Percentiles rank a stretch among this genome's conserved stretches.
phyloP scores from a whole-genome alignment of 2,888 invertebrate genomes.

The Tetranychus truncatus region DNA sequence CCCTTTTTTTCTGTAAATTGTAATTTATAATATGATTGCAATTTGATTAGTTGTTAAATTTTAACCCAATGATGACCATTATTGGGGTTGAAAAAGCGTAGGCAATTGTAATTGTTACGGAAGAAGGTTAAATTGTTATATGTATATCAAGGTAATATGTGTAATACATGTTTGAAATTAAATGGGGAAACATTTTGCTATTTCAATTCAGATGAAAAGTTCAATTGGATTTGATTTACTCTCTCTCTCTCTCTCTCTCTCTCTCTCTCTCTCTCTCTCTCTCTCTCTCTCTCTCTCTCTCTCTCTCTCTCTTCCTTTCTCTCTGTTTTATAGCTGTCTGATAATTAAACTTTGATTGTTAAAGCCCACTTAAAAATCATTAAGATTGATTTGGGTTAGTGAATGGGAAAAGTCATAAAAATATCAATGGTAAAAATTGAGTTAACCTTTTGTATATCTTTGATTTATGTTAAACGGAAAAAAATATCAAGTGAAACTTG shows the following conservation, averaged over 20 bases:
- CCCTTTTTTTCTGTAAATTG: not conserved
- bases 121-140: not conserved
- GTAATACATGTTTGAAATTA: no score
- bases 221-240: no score
- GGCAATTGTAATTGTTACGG: not conserved
- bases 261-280: no score
- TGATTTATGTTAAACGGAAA: no score
- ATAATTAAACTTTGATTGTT: not conserved
- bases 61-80: not conserved
- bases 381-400: not conserved
- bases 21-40: not conserved
- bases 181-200: no score
- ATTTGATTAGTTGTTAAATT: not conserved
- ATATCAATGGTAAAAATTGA: not conserved
- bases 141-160: not conserved
- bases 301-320: no score
- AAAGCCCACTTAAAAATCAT: not conserved
- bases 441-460: no score
- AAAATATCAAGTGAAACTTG: no score
- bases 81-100: not conserved
- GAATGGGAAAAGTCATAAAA: not conserved
- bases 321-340: no score
- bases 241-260: no score
- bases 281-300: no score
- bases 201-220: no score